Base-by-base conservation (phyloP, 2,797 vertebrate genomes). In the Euphonia xanthogaster region DNA sequence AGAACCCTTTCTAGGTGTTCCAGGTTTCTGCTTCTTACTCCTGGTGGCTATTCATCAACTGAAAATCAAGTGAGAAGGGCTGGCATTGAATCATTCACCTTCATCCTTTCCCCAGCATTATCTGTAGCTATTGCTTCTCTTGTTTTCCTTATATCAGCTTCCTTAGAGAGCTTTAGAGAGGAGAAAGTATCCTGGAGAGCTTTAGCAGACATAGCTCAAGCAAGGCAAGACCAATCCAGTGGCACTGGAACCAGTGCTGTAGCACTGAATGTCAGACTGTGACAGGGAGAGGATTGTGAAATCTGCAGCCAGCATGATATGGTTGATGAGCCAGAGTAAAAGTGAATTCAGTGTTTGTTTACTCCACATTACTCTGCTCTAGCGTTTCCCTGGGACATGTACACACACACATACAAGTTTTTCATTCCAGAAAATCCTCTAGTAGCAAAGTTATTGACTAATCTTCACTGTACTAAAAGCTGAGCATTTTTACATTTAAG, bases 221-320 rank as follows among this genome's bases (percentile, higher is more conserved):
- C 30, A 72, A 77, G 14, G 22, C 20, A 90, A 71, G 67, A 42
- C 1, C 27, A 24, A 3, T 4, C 14, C 35, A 25, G 12, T 15
- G 6, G 8, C 42, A 28, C 2, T 73, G 57, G 35, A 79, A 33
- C 7, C 28, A 28, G 14, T 53, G 37, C 20, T 67, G n/a, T 21
- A 53, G 35, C 37, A 30, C 35, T 78, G 70, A 37, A 9, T 78
- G 23, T 31, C 44, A 60, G 19, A 33, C 9, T 24, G 20, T 71
- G 27, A 19, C 20, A 14, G 22, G 30, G 12, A 70, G 24, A 70
- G 9, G 25, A n/a, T 4, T 79, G 33, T 2, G 42, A 47, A 50
- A 74, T 60, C 42, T 27, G 5, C 1, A 0, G 2, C 45, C 12
- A 16, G 11, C 4, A 16, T 7, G 23, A 40, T 42, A 18, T 9